Evolutionary conservation across 2,888 invertebrate genomes (phyloP).

Genomic region (Tuta absoluta): DNA sequence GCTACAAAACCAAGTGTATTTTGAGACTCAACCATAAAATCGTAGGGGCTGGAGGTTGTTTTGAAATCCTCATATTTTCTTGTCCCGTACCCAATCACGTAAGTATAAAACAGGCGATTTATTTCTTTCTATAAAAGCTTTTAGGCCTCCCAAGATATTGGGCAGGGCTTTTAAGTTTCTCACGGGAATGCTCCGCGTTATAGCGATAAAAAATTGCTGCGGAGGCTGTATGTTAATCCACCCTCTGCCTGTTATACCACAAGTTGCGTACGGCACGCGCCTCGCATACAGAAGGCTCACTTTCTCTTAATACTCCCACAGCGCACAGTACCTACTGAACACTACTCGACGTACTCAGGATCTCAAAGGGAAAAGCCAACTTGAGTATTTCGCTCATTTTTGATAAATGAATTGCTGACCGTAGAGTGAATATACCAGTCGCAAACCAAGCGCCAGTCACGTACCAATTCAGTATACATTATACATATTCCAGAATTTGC

Average conservation of each 20-base stretch:
- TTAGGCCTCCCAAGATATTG: background rate
- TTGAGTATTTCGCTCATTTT: too few species aligned
- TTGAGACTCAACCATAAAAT: background rate
- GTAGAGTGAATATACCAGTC: too few species aligned
- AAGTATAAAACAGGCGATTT: background rate
- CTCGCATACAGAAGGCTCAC: too few species aligned
- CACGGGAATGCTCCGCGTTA: slow-evolving; percentile 21
- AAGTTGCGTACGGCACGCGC: too few species aligned
- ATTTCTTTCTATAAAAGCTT: slow-evolving; percentile 12
- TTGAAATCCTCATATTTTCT: slow-evolving; percentile 3
- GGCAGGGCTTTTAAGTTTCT: slow-evolving; percentile 23
- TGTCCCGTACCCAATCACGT: background rate
- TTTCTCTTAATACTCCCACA: too few species aligned
- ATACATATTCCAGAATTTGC: too few species aligned
- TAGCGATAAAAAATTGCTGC: slow-evolving; percentile 27
- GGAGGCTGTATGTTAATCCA: slow-evolving; percentile 11
- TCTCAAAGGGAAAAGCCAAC: too few species aligned
- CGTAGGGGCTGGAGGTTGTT: background rate
- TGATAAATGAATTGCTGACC: too few species aligned
- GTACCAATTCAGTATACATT: too few species aligned
- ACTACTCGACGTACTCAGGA: too few species aligned
- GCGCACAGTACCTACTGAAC: too few species aligned
- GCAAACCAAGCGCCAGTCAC: too few species aligned
- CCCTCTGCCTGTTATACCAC: slow-evolving; percentile 19
- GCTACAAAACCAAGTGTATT: background rate